phyloP scores from a whole-genome alignment of 2,113 vertebrate genomes.

The Calypte anna region DNA sequence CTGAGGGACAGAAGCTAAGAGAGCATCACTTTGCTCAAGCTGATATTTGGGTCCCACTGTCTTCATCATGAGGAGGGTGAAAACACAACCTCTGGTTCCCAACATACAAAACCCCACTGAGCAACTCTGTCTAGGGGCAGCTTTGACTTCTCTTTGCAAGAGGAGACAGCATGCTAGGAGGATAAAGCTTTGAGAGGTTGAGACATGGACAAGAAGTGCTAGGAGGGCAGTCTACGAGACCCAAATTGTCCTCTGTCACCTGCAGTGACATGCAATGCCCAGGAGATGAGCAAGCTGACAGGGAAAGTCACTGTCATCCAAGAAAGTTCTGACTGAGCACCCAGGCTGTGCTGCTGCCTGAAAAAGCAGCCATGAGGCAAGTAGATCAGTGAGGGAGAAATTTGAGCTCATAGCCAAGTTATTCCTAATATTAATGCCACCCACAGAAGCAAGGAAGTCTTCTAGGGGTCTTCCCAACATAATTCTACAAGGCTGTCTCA shows the following conservation, averaged over 20 bases:
- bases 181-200: neutral
- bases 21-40: accelerated
- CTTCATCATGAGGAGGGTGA: neutral
- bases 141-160: neutral
- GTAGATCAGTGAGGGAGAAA: neutral
- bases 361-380: neutral
- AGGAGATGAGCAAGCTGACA: neutral
- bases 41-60: neutral
- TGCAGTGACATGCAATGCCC: neutral
- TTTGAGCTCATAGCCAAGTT: neutral
- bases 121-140: neutral
- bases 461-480: neutral
- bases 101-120: neutral
- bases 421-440: neutral
- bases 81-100: neutral
- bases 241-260: neutral
- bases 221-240: neutral
- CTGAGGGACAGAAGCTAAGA: neutral
- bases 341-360: neutral
- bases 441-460: neutral
- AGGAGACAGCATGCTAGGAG: neutral
- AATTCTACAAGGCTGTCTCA: neutral
- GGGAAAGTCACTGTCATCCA: neutral
- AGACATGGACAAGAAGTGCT: neutral
- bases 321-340: neutral